Conservation (phyloP, 2,797 vertebrate species). For the Lagodon rhomboides region DNA sequence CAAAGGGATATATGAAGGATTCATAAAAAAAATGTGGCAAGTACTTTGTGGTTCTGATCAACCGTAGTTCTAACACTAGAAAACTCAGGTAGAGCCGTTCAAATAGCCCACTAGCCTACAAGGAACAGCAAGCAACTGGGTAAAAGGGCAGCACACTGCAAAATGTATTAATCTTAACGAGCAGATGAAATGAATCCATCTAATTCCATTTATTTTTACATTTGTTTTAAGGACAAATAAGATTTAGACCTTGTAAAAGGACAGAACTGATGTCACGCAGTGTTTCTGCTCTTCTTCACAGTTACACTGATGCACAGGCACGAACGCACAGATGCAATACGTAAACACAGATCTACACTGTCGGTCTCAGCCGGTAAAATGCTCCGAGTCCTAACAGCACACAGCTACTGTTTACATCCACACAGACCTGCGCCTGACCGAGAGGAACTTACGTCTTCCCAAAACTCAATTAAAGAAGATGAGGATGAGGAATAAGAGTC, state of each 20-base stretch:
- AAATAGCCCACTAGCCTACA: conserved; percentile 20
- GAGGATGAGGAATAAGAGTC: conserved; percentile 97
- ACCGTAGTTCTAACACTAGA: background rate
- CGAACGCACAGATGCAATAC: conserved; percentile 11
- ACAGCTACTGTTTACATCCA: conserved; percentile 39
- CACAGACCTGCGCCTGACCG: conserved; percentile 60
- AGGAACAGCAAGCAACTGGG: conserved; percentile 24
- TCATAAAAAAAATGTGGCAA: background rate
- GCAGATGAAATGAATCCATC: background rate
- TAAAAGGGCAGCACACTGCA: conserved; percentile 29
- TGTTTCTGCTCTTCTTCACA: conserved; percentile 5
- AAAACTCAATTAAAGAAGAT: conserved; percentile 98
- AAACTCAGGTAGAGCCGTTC: conserved; percentile 31
- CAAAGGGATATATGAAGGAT: background rate
- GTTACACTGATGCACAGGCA: conserved; percentile 18
- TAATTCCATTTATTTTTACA: background rate
- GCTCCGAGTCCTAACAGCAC: conserved; percentile 28
- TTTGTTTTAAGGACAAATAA: background rate
- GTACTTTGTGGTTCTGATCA: conserved; percentile 9
- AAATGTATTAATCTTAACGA: conserved; percentile 11
- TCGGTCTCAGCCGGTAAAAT: conserved; percentile 13
- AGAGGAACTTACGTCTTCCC: conserved; percentile 96
- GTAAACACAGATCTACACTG: conserved; percentile 16
- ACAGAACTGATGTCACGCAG: conserved; percentile 25
- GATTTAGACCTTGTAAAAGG: background rate